These are phyloP conservation scores for Dyspetes luteomarginatus DNA, from an alignment of 2,888 invertebrate genomes.

Conservation along the genomic window DNA sequence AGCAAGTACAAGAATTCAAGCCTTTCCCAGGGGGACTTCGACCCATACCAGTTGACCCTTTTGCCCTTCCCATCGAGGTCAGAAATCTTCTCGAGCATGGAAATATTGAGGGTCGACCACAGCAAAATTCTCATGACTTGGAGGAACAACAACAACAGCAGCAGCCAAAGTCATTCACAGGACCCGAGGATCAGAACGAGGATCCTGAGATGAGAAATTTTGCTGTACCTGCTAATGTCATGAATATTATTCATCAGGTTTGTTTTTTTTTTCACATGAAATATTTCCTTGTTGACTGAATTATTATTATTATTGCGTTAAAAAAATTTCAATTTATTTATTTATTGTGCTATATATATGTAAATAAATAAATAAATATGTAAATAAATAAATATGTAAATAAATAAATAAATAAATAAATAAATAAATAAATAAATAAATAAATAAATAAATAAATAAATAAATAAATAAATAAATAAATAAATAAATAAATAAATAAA, in stretches of 20 bases:
- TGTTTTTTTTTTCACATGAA: too few relatives aligned
- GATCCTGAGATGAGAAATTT: conserved; percentile 78
- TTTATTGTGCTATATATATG: too few relatives aligned
- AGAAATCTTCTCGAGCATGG: conserved; percentile 79
- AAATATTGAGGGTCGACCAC: conserved; percentile 77
- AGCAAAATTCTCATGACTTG: conserved; percentile 71
- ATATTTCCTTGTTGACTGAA: too few relatives aligned
- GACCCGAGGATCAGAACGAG: conserved; percentile 75
- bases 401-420: too few relatives aligned
- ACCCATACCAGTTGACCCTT: conserved; percentile 75
- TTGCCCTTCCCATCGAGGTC: conserved; percentile 79
- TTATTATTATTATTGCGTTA: too few relatives aligned
- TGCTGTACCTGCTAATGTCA: conserved; percentile 77
- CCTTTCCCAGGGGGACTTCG: conserved; percentile 78
- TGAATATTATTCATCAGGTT: conserved; percentile 79
- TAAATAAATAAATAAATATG: too few relatives aligned
- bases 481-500: too few relatives aligned
- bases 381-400: too few relatives aligned
- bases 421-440: too few relatives aligned
- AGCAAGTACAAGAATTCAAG: conserved; percentile 78
- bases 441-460: too few relatives aligned
- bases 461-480: too few relatives aligned
- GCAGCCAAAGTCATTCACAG: conserved; percentile 76
- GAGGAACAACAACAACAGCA: conserved; percentile 76
- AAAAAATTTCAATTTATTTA: too few relatives aligned